Conservation (phyloP, 2,888 invertebrate species). For the Bellardia bayeri region DNA sequence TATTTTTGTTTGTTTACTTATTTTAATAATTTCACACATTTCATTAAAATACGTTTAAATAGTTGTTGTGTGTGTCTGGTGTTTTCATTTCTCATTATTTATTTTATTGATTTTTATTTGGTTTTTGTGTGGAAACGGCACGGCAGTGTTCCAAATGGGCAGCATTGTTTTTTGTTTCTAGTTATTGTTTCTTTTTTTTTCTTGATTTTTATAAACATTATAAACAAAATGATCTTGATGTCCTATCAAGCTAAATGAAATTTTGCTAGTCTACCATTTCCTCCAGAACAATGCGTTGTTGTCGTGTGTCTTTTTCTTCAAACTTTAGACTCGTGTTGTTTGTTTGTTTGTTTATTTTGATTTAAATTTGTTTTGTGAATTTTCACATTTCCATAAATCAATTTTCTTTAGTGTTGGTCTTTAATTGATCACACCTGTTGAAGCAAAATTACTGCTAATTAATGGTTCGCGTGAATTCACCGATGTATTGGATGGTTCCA, state of each 20-base stretch:
- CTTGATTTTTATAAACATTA: neutral
- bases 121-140: conserved; percentile 68
- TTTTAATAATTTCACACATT: conserved; percentile 22
- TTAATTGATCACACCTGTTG: conserved; percentile 78
- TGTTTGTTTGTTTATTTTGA: neutral
- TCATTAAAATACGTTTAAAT: conserved; percentile 20
- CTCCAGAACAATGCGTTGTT: conserved; percentile 31
- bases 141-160: conserved; percentile 73
- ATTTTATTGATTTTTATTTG: conserved; percentile 48
- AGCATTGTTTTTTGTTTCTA: conserved; percentile 57
- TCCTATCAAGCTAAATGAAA: neutral
- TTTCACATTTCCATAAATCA: conserved; percentile 15
- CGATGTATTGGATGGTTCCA: conserved; percentile 83
- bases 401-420: neutral
- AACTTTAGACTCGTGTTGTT: neutral
- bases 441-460: conserved; percentile 84
- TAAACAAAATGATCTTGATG: conserved; percentile 15
- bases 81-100: conserved; percentile 36
- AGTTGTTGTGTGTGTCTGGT: conserved; percentile 7
- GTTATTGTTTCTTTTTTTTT: conserved; percentile 21
- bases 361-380: neutral
- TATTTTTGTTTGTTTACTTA: conserved; percentile 19
- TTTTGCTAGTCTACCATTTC: neutral
- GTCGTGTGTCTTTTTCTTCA: conserved; percentile 2
- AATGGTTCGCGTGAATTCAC: conserved; percentile 87